Percentiles rank a stretch among this genome's conserved stretches.
Conservation (phyloP, 2,888 invertebrate genomes). For the Sesia apiformis region DNA sequence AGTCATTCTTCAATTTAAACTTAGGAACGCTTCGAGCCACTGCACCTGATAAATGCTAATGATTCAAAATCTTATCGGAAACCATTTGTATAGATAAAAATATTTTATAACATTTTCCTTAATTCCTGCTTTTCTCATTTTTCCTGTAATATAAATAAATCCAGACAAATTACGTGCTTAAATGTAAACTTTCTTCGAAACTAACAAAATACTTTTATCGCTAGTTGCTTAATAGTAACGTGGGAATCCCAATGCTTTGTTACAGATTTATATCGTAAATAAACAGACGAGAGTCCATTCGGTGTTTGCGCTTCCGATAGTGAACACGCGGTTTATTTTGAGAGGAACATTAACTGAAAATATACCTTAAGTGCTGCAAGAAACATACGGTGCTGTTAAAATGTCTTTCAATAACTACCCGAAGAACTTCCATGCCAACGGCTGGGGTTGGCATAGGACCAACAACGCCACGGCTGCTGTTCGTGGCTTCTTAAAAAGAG, state of each 20-base stretch:
- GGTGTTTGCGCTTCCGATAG: constrained; percentile 13
- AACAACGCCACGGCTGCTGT: constrained; percentile 45
- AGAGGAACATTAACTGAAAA: constrained; percentile 14
- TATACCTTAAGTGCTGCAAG: constrained; percentile 12
- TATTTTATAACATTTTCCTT: no score
- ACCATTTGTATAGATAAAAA: no score
- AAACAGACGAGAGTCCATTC: constrained; percentile 19
- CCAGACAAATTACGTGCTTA: not conserved
- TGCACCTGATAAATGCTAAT: no score
- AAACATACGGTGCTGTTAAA: constrained; percentile 11
- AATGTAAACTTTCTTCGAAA: not conserved
- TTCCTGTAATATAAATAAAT: not conserved
- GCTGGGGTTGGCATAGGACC: constrained; percentile 63
- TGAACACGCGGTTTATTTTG: constrained; percentile 20
- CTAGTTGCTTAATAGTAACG: not conserved
- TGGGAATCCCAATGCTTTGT: not conserved
- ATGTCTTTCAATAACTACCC: constrained; percentile 48
- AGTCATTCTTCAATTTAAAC: no score
- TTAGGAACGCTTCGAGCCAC: no score
- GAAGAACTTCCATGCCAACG: constrained; percentile 62
- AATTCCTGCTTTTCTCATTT: not conserved
- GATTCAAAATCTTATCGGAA: no score
- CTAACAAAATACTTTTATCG: not conserved
- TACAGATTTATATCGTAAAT: constrained; percentile 21
- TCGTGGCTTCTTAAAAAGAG: constrained; percentile 46